Conservation (phyloP, 1,140 invertebrate genomes). For the Hyposmocoma kahamanoa region DNA sequence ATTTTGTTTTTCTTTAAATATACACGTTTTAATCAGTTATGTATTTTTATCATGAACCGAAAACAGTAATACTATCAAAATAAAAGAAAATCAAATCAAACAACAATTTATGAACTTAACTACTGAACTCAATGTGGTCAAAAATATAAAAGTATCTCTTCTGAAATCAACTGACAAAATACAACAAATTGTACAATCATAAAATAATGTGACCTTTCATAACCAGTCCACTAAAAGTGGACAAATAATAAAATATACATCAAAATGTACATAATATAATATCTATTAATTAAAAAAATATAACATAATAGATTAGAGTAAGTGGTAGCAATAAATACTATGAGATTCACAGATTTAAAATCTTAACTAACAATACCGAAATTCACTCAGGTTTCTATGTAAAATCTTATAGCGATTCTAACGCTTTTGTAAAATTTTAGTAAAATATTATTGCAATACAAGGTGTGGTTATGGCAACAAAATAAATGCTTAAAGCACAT, state of each 20-base stretch:
- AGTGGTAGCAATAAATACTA: slow-evolving; percentile 72
- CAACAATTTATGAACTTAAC: slow-evolving; percentile 50
- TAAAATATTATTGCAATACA: slow-evolving; percentile 72
- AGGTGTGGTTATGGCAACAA: slow-evolving; percentile 73
- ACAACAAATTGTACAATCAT: slow-evolving; percentile 68
- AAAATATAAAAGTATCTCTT: slow-evolving; percentile 54
- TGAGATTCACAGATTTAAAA: slow-evolving; percentile 73
- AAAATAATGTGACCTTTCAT: slow-evolving; percentile 63
- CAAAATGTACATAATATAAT: slow-evolving; percentile 73
- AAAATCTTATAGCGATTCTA: slow-evolving; percentile 60
- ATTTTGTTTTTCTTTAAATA: slow-evolving; percentile 62
- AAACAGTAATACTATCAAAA: slow-evolving; percentile 40
- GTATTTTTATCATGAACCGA: slow-evolving; percentile 21
- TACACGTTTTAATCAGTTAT: slow-evolving; percentile 46
- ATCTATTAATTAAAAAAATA: slow-evolving; percentile 66
- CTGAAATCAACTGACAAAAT: slow-evolving; percentile 62
- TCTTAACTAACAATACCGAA: slow-evolving; percentile 72
- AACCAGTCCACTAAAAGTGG: slow-evolving; percentile 54
- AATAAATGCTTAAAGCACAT: slow-evolving; percentile 75
- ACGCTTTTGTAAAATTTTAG: slow-evolving; percentile 68
- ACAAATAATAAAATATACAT: slow-evolving; percentile 72
- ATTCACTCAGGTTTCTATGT: slow-evolving; percentile 51
- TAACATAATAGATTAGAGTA: slow-evolving; percentile 68
- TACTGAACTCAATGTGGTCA: slow-evolving; percentile 44
- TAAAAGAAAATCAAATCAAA: slow-evolving; percentile 43